A percentile compares a stretch with the other conserved stretches of the same genome.
Conservation (phyloP, 64 coral and sea anemone genomes). For the Exaiptasia diaphana region DNA sequence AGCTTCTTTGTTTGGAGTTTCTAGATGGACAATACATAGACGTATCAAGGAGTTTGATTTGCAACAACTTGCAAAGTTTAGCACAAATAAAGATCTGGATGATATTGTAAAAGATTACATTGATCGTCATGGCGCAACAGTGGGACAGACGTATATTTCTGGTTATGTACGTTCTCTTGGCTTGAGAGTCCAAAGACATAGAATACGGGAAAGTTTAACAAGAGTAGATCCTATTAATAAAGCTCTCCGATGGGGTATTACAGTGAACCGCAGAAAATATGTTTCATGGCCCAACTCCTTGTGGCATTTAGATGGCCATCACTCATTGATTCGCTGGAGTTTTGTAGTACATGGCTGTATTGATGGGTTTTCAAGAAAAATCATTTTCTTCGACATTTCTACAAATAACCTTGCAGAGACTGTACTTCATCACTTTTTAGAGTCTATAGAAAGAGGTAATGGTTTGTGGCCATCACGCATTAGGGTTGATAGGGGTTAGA, state of each 20-base stretch:
- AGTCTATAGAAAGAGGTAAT: neutral
- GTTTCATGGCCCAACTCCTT: conserved; percentile 25
- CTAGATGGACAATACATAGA: conserved; percentile 6
- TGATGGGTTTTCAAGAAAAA: conserved; percentile 23
- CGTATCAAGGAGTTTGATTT: conserved; percentile 1
- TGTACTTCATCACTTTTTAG: conserved; percentile 3
- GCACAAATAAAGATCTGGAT: neutral
- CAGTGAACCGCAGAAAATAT: neutral
- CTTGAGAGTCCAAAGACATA: conserved; percentile 2
- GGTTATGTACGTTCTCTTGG: conserved; percentile 27
- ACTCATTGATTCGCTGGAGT: conserved; percentile 34
- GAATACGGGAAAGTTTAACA: conserved; percentile 20
- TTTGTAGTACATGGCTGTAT: conserved; percentile 21
- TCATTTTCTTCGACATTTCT: neutral
- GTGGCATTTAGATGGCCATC: conserved; percentile 55
- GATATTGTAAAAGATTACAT: neutral
- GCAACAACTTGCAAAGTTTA: too few relatives aligned
- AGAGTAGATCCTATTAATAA: conserved; percentile 23
- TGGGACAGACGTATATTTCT: conserved; percentile 42
- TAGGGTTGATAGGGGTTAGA: conserved; percentile 18
- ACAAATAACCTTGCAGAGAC: conserved; percentile 45
- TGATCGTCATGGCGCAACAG: neutral
- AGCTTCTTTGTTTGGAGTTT: too few relatives aligned
- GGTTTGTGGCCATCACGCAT: conserved; percentile 34
- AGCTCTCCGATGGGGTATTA: neutral